Conservation (phyloP, 1,140 invertebrate species). For the Notospermus geniculatus region DNA sequence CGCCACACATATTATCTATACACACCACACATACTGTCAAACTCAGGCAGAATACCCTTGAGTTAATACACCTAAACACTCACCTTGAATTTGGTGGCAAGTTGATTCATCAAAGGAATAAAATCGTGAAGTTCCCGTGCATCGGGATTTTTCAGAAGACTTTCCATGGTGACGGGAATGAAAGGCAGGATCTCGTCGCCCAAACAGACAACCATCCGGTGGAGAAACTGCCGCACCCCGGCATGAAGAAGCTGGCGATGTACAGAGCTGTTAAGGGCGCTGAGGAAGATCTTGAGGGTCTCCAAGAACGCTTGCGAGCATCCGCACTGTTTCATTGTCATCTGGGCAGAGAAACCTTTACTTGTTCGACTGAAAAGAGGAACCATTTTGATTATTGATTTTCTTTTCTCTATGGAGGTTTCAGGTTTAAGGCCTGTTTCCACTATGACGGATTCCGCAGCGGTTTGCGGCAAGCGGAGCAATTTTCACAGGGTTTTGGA, state of each 20-base stretch:
- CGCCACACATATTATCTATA: no score
- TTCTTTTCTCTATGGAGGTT: no score
- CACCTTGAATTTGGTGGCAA: slow-evolving; percentile 65
- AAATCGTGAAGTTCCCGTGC: slow-evolving; percentile 61
- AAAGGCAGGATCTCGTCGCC: slow-evolving; percentile 63
- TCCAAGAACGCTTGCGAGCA: slow-evolving; percentile 60
- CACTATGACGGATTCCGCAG: no score
- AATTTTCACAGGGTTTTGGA: no score
- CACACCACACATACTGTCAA: no score
- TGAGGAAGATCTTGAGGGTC: slow-evolving; percentile 60
- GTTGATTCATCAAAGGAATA: slow-evolving; percentile 64
- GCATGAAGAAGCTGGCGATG: slow-evolving; percentile 49
- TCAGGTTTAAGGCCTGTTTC: no score
- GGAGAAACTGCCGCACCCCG: slow-evolving; percentile 62
- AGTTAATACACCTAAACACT: slow-evolving; percentile 11
- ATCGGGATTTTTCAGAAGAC: slow-evolving; percentile 58
- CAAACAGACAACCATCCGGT: slow-evolving; percentile 65
- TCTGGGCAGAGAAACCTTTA: slow-evolving; percentile 63
- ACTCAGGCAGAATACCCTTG: neutral
- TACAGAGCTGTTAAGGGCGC: slow-evolving; percentile 54
- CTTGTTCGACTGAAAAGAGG: slow-evolving; percentile 57
- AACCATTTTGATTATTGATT: no score
- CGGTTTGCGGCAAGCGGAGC: no score
- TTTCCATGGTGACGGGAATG: slow-evolving; percentile 59
- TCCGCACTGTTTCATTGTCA: slow-evolving; percentile 60